A percentile compares a stretch with the other conserved stretches of the same genome.
Conservation (phyloP, 2,113 vertebrate species). For the Pycnonotus jocosus region DNA sequence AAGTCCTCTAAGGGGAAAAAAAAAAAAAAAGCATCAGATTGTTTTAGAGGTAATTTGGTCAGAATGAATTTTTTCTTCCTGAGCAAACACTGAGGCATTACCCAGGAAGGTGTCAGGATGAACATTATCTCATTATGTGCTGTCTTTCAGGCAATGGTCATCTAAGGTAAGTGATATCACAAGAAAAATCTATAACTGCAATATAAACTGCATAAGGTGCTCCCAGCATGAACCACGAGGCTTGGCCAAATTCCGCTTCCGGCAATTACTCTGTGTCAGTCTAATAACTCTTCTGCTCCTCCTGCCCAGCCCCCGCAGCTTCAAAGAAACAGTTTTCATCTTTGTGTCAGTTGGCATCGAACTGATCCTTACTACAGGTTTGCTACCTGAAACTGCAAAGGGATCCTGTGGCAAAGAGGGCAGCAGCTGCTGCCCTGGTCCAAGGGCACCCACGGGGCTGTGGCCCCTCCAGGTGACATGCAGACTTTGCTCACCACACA, state of each 20-base stretch:
- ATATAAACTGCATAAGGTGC: constrained; percentile 42
- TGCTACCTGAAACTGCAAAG: constrained; percentile 30
- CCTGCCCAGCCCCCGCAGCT: constrained; percentile 11
- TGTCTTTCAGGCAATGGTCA: constrained; percentile 26
- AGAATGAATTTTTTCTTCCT: neutral
- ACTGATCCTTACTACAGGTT: neutral
- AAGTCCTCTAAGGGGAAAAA: neutral
- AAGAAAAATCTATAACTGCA: constrained; percentile 31
- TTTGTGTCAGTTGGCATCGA: neutral
- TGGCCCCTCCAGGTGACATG: neutral
- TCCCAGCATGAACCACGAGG: constrained; percentile 7
- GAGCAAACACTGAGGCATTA: neutral
- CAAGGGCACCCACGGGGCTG: neutral
- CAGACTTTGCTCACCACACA: neutral
- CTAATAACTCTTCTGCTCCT: constrained; percentile 22
- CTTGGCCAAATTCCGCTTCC: constrained; percentile 37
- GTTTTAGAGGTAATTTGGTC: neutral
- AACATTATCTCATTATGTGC: neutral
- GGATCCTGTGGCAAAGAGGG: neutral
- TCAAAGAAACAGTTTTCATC: constrained; percentile 14
- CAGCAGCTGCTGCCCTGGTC: neutral
- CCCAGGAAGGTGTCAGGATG: neutral
- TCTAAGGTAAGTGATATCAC: constrained; percentile 14
- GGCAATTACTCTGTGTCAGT: constrained; percentile 46
- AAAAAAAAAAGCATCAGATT: neutral